phyloP scores from a whole-genome alignment of 1,140 invertebrate genomes.

The Drosophila biarmipes region DNA sequence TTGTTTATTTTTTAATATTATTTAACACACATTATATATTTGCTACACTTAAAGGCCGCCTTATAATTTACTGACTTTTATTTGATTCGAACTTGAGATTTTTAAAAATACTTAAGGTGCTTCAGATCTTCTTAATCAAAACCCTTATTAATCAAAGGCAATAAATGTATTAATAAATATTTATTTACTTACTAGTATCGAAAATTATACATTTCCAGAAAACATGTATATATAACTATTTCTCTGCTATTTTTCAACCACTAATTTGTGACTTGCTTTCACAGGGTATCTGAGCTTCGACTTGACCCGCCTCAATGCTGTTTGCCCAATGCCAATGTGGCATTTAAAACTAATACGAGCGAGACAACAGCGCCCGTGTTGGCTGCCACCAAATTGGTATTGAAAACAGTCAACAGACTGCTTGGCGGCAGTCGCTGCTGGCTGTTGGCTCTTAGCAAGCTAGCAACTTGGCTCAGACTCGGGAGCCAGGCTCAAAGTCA shows the following conservation, averaged over 20 bases:
- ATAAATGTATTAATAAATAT: no score
- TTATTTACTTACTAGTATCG: no score
- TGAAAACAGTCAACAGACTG: slow-evolving; percentile 77
- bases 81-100: no score
- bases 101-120: no score
- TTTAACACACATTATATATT: no score
- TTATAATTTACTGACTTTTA: no score
- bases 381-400: slow-evolving; percentile 76
- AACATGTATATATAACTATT: no score
- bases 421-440: slow-evolving; percentile 62
- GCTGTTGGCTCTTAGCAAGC: slow-evolving; percentile 1
- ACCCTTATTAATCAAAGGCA: no score
- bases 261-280: neutral
- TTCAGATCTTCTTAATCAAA: no score
- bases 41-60: no score
- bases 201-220: neutral
- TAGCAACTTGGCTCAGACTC: slow-evolving; percentile 12
- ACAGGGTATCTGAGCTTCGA: slow-evolving; percentile 43
- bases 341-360: slow-evolving; percentile 79
- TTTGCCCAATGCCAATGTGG: slow-evolving; percentile 78
- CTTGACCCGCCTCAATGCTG: slow-evolving; percentile 41
- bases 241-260: neutral
- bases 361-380: slow-evolving; percentile 48
- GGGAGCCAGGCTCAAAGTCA: slow-evolving; percentile 29
- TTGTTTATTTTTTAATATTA: no score